Conservation (phyloP, 2,888 invertebrate genomes). For the Acronicta alni region DNA sequence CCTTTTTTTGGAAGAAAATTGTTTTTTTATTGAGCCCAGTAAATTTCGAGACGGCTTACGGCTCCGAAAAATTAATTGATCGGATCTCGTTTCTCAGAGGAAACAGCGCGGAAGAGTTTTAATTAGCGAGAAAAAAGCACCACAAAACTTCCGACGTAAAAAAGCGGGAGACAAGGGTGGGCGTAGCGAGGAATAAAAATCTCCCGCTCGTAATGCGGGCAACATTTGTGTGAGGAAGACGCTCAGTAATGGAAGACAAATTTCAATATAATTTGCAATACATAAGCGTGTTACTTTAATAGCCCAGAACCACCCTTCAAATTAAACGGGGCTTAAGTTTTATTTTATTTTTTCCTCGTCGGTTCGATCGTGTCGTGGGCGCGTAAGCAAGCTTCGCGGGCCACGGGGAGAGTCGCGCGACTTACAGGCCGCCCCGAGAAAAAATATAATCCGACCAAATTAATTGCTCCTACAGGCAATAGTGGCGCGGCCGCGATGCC, state of each 20-base stretch:
- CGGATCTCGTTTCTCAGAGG: slow-evolving; percentile 87
- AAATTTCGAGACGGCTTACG: slow-evolving; percentile 86
- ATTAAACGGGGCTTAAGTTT: slow-evolving; percentile 90
- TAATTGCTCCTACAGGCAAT: slow-evolving; percentile 88
- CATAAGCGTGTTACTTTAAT: slow-evolving; percentile 90
- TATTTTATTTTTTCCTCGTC: slow-evolving; percentile 88
- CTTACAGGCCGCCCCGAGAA: slow-evolving; percentile 74
- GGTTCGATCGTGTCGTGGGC: slow-evolving; percentile 78
- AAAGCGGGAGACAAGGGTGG: slow-evolving; percentile 88
- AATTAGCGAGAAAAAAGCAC: slow-evolving; percentile 88
- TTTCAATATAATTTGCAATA: slow-evolving; percentile 90
- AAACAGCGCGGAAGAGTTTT: slow-evolving; percentile 89
- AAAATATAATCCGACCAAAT: slow-evolving; percentile 89
- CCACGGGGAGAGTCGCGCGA: slow-evolving; percentile 65
- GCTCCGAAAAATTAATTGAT: slow-evolving; percentile 88
- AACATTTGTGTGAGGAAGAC: slow-evolving; percentile 89
- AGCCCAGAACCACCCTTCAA: slow-evolving; percentile 90
- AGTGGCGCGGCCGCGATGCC: slow-evolving; percentile 87
- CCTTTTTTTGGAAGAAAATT: slow-evolving; percentile 76
- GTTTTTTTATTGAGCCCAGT: slow-evolving; percentile 82
- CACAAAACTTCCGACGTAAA: slow-evolving; percentile 87
- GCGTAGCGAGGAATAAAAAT: slow-evolving; percentile 86
- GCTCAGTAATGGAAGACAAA: slow-evolving; percentile 89
- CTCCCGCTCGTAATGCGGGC: slow-evolving; percentile 88
- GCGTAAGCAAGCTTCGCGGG: slow-evolving; percentile 68